A percentile compares a stretch with the other conserved stretches of the same genome.
Evolutionary conservation across 2,888 invertebrate species (phyloP).

Genomic region (Cylindroiulus punctatus): DNA sequence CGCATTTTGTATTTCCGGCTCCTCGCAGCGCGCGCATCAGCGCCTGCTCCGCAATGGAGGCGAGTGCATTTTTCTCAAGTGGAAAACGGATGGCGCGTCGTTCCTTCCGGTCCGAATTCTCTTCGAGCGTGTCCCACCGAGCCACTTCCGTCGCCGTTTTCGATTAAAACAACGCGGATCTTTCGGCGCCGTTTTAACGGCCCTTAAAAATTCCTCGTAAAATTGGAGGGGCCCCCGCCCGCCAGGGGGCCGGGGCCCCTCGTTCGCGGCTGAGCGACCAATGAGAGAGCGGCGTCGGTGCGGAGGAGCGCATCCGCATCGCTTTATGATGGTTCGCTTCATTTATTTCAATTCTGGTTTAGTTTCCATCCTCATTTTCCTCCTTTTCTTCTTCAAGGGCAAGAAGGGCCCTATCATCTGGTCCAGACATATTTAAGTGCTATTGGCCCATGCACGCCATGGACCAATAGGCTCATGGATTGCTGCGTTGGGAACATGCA

Average conservation of each 20-base stretch:
- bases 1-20: not conserved
- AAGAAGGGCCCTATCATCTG: not conserved
- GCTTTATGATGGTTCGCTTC: not conserved
- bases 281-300: not conserved
- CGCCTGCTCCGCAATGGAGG: not conserved
- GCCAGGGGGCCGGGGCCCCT: not conserved
- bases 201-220: constrained; percentile 26
- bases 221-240: not conserved
- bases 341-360: constrained; percentile 19
- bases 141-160: not conserved
- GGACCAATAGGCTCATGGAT: not conserved
- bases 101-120: not conserved
- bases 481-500: too few species aligned
- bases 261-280: not conserved
- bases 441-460: too few species aligned
- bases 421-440: not conserved
- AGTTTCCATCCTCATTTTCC: not conserved
- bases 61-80: constrained; percentile 7
- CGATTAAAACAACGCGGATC: not conserved
- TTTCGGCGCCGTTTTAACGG: not conserved
- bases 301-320: constrained; percentile 4
- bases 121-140: not conserved
- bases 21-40: not conserved
- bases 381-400: not conserved
- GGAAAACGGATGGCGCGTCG: not conserved